These are phyloP conservation scores for Zaprionus africanus DNA, from an alignment of 1,140 invertebrate genomes.

Conservation along the genomic window DNA sequence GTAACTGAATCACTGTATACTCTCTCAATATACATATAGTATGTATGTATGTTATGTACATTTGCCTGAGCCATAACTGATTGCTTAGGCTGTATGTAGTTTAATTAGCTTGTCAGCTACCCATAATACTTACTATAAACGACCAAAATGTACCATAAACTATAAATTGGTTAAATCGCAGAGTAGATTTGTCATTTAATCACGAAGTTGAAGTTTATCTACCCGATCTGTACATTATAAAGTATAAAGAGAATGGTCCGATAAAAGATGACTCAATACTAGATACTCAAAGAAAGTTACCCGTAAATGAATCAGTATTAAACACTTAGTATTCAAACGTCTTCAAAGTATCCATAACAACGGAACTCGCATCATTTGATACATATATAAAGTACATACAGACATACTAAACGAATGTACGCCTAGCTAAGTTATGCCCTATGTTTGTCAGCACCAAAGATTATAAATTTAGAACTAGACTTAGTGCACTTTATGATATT, in stretches of 20 bases:
- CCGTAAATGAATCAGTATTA: neutral
- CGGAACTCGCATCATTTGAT: neutral
- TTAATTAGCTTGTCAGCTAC: neutral
- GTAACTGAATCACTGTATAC: neutral
- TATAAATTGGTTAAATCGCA: neutral
- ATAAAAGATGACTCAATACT: neutral
- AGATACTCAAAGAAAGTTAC: neutral
- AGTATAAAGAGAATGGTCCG: neutral
- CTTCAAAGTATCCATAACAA: neutral
- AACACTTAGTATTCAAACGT: neutral
- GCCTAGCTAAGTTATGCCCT: constrained; percentile 2
- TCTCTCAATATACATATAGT: neutral
- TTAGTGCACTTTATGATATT: neutral
- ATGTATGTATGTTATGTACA: neutral
- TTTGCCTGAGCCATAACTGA: constrained; percentile 18
- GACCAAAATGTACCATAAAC: neutral
- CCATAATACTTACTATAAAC: neutral
- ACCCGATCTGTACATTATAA: neutral
- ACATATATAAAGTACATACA: neutral
- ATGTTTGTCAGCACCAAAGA: constrained; percentile 4
- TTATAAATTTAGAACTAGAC: neutral
- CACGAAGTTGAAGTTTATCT: neutral
- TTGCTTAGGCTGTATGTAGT: constrained; percentile 19
- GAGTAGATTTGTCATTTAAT: neutral
- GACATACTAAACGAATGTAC: neutral